These are phyloP conservation scores for Eueides isabella DNA, from an alignment of 1,140 invertebrate species.

Conservation along the genomic window DNA sequence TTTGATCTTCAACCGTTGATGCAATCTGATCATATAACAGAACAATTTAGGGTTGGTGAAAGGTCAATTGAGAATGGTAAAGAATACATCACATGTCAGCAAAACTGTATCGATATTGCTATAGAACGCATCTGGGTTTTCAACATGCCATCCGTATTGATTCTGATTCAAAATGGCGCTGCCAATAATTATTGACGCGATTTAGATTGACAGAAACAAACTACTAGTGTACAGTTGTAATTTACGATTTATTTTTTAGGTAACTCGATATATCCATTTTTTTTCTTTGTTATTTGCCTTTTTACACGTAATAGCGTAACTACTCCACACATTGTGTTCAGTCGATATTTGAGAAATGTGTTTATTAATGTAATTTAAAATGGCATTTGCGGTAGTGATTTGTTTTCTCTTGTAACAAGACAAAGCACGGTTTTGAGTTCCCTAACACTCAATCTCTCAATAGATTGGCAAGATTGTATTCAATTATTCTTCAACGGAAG, in stretches of 20 bases:
- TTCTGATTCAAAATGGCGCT: constrained; percentile 41
- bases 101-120: constrained; percentile 57
- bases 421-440: too few species aligned
- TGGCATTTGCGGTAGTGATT: too few species aligned
- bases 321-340: too few species aligned
- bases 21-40: constrained; percentile 26
- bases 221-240: neutral
- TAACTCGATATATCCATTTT: neutral
- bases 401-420: too few species aligned
- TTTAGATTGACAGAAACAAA: constrained; percentile 11
- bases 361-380: too few species aligned
- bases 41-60: constrained; percentile 16
- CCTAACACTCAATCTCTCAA: too few species aligned
- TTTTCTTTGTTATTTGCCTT: neutral
- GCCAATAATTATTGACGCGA: constrained; percentile 9
- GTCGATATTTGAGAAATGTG: too few species aligned
- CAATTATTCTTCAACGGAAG: too few species aligned
- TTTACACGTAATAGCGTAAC: too few species aligned
- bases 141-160: constrained; percentile 72
- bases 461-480: too few species aligned
- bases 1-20: constrained; percentile 39
- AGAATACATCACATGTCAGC: constrained; percentile 66
- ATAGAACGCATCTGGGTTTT: constrained; percentile 67
- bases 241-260: neutral
- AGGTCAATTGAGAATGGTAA: constrained; percentile 51